Percentiles rank a stretch among this genome's conserved stretches.
phyloP scores from a whole-genome alignment of 1,140 invertebrate genomes.

The Sesamia nonagrioides region DNA sequence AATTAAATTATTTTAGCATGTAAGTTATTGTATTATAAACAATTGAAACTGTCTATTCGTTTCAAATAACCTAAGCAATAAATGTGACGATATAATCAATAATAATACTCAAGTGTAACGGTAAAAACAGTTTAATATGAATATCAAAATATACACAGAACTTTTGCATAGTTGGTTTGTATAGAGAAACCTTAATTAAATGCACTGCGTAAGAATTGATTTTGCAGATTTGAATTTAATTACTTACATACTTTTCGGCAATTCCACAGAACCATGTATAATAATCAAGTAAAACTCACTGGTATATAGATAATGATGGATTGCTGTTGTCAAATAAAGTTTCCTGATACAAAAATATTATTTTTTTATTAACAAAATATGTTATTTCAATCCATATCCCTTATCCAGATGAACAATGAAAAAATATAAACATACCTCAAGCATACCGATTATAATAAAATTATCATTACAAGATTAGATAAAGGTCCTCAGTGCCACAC shows the following conservation, averaged over 20 bases:
- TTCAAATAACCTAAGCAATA: constrained; percentile 53
- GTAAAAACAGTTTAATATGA: constrained; percentile 56
- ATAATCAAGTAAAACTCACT: constrained; percentile 8
- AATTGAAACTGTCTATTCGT: constrained; percentile 37
- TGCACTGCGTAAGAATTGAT: constrained; percentile 60
- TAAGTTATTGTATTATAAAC: constrained; percentile 36
- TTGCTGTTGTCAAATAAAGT: constrained; percentile 72
- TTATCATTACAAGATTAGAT: constrained; percentile 1
- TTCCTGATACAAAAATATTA: constrained; percentile 44
- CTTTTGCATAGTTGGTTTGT: constrained; percentile 40
- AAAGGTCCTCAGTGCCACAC: background rate
- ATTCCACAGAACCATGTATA: constrained; percentile 25
- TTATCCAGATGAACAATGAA: background rate
- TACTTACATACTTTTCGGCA: constrained; percentile 28
- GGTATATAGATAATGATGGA: constrained; percentile 39
- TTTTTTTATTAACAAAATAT: constrained; percentile 53
- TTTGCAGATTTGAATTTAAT: constrained; percentile 53
- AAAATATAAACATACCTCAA: constrained; percentile 6
- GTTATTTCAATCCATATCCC: constrained; percentile 12
- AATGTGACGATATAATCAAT: constrained; percentile 58
- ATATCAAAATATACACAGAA: constrained; percentile 48
- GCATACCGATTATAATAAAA: constrained; percentile 7
- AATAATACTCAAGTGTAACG: constrained; percentile 62
- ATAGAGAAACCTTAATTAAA: constrained; percentile 40
- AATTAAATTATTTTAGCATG: constrained; percentile 32